These are phyloP conservation scores for Macaria notata DNA, from an alignment of 2,888 invertebrate species.

Conservation along the genomic window DNA sequence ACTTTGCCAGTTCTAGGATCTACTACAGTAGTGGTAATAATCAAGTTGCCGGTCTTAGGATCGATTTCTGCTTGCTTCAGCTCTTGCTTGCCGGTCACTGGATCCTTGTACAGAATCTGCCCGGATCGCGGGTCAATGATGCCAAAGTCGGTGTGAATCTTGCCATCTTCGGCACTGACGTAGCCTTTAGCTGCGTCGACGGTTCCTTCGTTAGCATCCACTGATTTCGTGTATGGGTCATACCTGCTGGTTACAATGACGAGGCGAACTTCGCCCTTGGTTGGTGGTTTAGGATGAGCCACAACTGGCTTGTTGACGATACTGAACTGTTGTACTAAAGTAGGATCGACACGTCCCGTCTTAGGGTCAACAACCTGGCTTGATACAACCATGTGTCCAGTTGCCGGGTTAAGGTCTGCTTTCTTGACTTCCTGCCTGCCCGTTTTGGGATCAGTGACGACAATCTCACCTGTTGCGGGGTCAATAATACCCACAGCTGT, in stretches of 20 bases:
- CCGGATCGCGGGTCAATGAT: constrained; percentile 84
- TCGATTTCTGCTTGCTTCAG: constrained; percentile 84
- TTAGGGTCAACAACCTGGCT: constrained; percentile 81
- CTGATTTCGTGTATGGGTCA: constrained; percentile 82
- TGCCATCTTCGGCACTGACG: constrained; percentile 76
- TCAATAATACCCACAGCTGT: constrained; percentile 86
- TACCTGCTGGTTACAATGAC: constrained; percentile 78
- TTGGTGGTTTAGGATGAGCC: constrained; percentile 62
- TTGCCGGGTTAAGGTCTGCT: constrained; percentile 77
- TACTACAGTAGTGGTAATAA: constrained; percentile 79
- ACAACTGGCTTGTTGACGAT: constrained; percentile 71
- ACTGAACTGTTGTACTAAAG: constrained; percentile 75
- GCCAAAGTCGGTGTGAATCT: constrained; percentile 83
- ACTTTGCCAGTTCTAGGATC: constrained; percentile 84
- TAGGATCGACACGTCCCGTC: constrained; percentile 84
- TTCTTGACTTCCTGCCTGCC: constrained; percentile 82
- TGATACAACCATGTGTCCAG: constrained; percentile 81
- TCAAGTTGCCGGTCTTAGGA: constrained; percentile 82
- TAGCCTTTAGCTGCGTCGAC: constrained; percentile 81
- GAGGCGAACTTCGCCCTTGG: constrained; percentile 69
- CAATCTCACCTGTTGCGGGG: constrained; percentile 81
- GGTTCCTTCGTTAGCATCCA: constrained; percentile 79
- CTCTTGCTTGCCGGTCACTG: constrained; percentile 83
- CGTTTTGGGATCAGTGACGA: constrained; percentile 68
- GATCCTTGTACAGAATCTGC: constrained; percentile 81